phyloP scores from a whole-genome alignment of 2,797 vertebrate genomes.

The Helicolenus hilgendorfi region DNA sequence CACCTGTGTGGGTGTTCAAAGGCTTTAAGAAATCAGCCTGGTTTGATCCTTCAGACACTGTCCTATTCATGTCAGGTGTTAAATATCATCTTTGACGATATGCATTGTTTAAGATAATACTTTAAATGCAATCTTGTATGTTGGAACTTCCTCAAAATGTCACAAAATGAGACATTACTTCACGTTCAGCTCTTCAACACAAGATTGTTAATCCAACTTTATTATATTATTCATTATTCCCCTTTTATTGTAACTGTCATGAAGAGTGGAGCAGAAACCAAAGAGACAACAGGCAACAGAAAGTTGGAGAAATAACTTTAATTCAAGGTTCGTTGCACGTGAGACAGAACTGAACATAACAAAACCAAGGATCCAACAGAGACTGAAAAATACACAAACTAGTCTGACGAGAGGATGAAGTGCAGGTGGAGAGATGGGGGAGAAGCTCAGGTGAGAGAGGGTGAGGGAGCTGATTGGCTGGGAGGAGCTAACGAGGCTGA shows the following conservation, averaged over 20 bases:
- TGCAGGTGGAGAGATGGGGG: too few relatives aligned
- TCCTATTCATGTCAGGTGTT: not conserved
- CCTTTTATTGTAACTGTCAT: not conserved
- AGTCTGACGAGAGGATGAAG: too few relatives aligned
- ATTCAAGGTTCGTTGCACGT: not conserved
- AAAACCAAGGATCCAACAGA: not conserved
- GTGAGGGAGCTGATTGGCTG: too few relatives aligned
- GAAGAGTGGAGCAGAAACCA: not conserved
- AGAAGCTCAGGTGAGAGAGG: too few relatives aligned
- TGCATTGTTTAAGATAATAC: not conserved
- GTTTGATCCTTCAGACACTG: not conserved
- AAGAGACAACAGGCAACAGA: not conserved
- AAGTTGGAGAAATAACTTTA: not conserved
- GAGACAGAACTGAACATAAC: not conserved
- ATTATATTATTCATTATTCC: too few relatives aligned
- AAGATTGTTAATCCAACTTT: not conserved
- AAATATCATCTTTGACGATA: not conserved
- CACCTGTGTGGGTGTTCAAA: too few relatives aligned
- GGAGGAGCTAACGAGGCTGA: too few relatives aligned
- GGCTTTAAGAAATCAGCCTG: not conserved
- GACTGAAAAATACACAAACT: not conserved
- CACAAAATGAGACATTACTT: not conserved
- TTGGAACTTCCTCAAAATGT: not conserved
- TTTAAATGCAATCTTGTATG: not conserved
- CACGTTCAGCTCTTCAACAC: not conserved